Percentiles rank a stretch among this genome's conserved stretches.
Evolutionary conservation across 2,888 invertebrate genomes (phyloP).

Genomic region (Cephus spinipes): DNA sequence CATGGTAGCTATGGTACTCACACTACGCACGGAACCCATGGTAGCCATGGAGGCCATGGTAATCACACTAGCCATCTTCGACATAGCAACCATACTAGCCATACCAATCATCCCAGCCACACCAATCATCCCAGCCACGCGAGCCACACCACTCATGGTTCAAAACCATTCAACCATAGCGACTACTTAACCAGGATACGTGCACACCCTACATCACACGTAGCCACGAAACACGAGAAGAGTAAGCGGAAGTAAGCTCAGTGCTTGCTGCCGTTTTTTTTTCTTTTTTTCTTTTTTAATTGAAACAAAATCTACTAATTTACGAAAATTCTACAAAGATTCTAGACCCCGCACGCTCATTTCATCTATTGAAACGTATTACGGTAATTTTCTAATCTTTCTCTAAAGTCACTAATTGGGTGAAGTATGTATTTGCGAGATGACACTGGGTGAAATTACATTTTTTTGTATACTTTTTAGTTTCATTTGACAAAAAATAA

Average conservation of each 20-base stretch:
- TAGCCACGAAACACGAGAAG: conserved; percentile 59
- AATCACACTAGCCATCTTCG: too few relatives aligned
- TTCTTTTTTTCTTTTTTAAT: conserved; percentile 5
- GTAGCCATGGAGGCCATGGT: background rate
- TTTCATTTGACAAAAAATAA: too few relatives aligned
- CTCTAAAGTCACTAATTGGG: too few relatives aligned
- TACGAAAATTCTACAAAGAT: too few relatives aligned
- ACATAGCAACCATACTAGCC: too few relatives aligned
- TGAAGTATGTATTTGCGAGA: too few relatives aligned
- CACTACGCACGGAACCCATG: conserved; percentile 14
- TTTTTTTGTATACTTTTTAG: too few relatives aligned
- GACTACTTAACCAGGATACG: conserved; percentile 54
- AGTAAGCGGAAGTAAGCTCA: conserved; percentile 59
- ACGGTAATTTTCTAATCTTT: too few relatives aligned
- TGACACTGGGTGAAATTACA: too few relatives aligned
- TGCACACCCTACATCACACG: conserved; percentile 51
- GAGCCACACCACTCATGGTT: conserved; percentile 36
- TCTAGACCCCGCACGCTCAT: too few relatives aligned
- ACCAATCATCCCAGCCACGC: conserved; percentile 36
- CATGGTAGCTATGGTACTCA: conserved; percentile 20
- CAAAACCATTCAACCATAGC: conserved; percentile 14
- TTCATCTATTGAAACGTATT: too few relatives aligned
- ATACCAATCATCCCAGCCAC: too few relatives aligned
- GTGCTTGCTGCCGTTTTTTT: background rate
- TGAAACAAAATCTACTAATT: background rate